Percentiles rank a stretch among this genome's conserved stretches.
Evolutionary conservation across 1,140 invertebrate genomes (phyloP).

Genomic region (Solenopsis invicta): DNA sequence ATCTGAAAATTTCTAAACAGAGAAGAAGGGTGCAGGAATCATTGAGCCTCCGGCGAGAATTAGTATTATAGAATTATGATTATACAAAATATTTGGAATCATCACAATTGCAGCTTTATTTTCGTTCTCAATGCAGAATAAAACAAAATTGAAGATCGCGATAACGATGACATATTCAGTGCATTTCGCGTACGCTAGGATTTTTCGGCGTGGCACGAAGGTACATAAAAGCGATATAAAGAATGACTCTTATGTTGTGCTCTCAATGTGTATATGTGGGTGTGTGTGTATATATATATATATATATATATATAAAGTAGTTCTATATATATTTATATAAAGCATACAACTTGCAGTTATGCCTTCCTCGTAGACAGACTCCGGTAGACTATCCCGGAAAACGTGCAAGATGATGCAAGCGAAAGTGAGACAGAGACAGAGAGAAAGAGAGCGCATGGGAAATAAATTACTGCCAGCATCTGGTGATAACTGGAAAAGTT

Average conservation of each 20-base stretch:
- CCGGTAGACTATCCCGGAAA: conserved; percentile 30
- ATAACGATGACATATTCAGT: conserved; percentile 32
- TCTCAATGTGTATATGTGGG: background rate
- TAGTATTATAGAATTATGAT: background rate
- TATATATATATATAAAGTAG: background rate
- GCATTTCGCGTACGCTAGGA: conserved; percentile 22
- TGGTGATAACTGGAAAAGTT: conserved; percentile 77
- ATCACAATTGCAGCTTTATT: conserved; percentile 8
- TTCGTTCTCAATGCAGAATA: background rate
- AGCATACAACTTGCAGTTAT: conserved; percentile 35
- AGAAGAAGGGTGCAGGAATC: background rate
- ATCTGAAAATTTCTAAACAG: background rate
- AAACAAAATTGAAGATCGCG: background rate
- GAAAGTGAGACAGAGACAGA: conserved; percentile 28
- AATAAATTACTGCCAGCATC: conserved; percentile 75
- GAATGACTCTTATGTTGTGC: conserved; percentile 24
- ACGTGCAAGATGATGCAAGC: conserved; percentile 4
- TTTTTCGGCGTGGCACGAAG: conserved; percentile 30
- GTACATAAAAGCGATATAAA: conserved; percentile 34
- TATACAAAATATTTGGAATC: background rate
- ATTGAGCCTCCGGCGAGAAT: background rate
- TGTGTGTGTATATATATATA: background rate
- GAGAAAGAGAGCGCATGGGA: conserved; percentile 60
- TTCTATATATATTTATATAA: background rate
- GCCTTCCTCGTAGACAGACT: conserved; percentile 53